phyloP scores from a whole-genome alignment of 2,113 vertebrate species.

The Dendropsophus ebraccatus region DNA sequence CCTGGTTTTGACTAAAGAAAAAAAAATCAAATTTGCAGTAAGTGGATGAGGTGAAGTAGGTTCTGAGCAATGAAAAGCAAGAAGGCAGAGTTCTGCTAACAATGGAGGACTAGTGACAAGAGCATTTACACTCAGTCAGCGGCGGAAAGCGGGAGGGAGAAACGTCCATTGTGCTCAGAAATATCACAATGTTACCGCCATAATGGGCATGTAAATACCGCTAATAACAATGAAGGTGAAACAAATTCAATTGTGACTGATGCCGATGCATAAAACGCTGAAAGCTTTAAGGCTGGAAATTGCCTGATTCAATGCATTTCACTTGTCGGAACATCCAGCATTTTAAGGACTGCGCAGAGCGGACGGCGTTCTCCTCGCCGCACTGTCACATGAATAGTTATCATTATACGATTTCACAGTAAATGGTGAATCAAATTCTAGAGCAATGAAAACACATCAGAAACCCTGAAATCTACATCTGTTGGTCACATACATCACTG shows the following conservation, averaged over 20 bases:
- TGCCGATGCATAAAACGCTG: not conserved
- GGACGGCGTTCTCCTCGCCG: not conserved
- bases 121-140: not conserved
- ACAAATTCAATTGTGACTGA: conserved; percentile 11
- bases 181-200: not conserved
- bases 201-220: conserved; percentile 20
- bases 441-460: not conserved
- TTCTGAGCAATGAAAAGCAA: too few species aligned
- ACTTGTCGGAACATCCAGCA: conserved; percentile 15
- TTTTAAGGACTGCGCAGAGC: conserved; percentile 4
- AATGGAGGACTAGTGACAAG: too few species aligned
- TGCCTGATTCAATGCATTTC: conserved; percentile 28
- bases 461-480: not conserved
- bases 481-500: not conserved
- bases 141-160: not conserved
- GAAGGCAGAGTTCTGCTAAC: not conserved
- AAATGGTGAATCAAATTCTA: conserved; percentile 8
- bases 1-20: too few species aligned
- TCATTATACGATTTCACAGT: conserved; percentile 20
- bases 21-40: too few species aligned
- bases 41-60: too few species aligned
- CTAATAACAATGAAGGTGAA: conserved; percentile 31
- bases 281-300: not conserved
- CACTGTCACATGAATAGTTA: conserved; percentile 18
- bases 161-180: not conserved